Evolutionary conservation across 2,797 vertebrate species (phyloP).

Genomic region (Oryzias dopingdopingensis): DNA sequence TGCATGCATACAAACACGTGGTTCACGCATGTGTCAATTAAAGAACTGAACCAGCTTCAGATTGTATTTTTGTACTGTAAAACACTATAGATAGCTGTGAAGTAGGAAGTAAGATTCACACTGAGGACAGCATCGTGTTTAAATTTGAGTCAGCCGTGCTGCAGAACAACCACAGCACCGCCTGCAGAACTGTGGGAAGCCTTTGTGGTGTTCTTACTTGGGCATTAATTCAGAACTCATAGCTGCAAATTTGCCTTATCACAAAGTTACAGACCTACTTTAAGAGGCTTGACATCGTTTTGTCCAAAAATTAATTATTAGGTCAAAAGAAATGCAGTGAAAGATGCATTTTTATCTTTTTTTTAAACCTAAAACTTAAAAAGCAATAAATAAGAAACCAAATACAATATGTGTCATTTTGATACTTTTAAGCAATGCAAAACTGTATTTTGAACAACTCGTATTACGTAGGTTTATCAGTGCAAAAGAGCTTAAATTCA

Average conservation of each 20-base stretch:
- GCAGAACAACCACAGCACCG: background rate
- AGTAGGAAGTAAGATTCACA: slow-evolving; percentile 30
- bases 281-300: background rate
- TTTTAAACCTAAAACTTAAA: no score
- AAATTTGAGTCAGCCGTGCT: background rate
- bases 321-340: no score
- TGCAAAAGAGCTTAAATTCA: no score
- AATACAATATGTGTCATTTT: no score
- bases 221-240: background rate
- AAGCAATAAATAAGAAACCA: no score
- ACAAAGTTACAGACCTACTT: background rate
- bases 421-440: no score
- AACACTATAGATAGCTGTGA: slow-evolving; percentile 8
- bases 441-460: no score
- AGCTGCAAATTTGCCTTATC: background rate
- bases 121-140: background rate
- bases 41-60: slow-evolving; percentile 36
- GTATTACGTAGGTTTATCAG: no score
- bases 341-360: no score
- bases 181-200: slow-evolving; percentile 14
- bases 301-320: background rate
- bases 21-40: background rate
- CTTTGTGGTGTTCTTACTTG: background rate
- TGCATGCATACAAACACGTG: background rate
- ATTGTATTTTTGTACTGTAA: background rate